phyloP scores from a whole-genome alignment of 2,888 invertebrate species.

The Resseliella maxima region DNA sequence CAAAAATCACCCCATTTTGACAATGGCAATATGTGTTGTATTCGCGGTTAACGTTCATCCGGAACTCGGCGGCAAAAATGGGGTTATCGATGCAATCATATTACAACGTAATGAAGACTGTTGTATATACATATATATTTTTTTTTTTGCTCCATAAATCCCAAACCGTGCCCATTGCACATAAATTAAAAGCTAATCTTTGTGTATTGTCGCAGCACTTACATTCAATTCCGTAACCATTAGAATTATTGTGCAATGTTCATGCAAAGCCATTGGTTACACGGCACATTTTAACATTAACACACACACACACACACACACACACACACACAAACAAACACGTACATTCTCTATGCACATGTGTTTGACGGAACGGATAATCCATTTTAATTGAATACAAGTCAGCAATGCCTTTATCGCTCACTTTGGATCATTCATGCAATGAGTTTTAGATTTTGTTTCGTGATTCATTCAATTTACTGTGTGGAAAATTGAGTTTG shows the following conservation, averaged over 20 bases:
- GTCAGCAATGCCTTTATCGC: neutral
- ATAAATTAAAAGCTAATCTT: neutral
- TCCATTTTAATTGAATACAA: slow-evolving; percentile 1
- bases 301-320: no score
- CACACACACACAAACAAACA: neutral
- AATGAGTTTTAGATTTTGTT: neutral
- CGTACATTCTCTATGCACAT: no score
- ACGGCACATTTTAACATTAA: no score
- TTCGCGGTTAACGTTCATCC: neutral
- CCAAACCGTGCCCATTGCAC: neutral
- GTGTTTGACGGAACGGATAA: neutral
- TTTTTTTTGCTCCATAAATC: neutral
- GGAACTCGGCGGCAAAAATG: neutral
- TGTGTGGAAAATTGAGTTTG: neutral
- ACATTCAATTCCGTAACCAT: neutral
- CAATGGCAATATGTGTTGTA: neutral
- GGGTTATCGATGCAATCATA: slow-evolving; percentile 16
- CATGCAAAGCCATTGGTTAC: neutral
- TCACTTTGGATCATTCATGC: neutral
- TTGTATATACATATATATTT: neutral
- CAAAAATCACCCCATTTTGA: neutral
- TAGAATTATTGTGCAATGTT: neutral
- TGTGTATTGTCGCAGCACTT: neutral
- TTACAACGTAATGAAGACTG: neutral
- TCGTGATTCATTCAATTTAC: neutral